Base-by-base conservation (phyloP, 1,140 invertebrate genomes). In the Drosophila grimshawi region DNA sequence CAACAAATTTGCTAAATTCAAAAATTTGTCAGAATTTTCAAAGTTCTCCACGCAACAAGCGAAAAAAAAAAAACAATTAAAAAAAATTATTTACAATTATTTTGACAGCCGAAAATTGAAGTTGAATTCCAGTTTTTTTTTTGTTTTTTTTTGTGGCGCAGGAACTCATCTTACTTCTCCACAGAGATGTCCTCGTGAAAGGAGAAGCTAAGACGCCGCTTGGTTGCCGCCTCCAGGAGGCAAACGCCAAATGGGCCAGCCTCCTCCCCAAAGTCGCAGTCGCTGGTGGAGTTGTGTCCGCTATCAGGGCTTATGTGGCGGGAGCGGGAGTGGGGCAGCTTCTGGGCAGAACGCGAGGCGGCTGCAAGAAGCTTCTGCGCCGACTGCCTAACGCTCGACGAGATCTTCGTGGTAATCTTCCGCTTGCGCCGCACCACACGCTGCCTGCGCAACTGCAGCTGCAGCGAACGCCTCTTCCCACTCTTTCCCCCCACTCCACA, bases 261-360 rank as follows among this genome's bases (percentile, higher is more conserved):
- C 30, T 90, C 80, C 5, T 81, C 76, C 33, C 19, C 81, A 49
- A 91, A 70, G 10, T 91, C 90, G n/a, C 80, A 74, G 11, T 78
- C 76, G 30, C 76, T 67, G 45, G 64, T 69, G 29, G 91, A 92
- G 55, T 92, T 92, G 72, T 91, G 91, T 0, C 91, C 91, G 41
- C 91, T 92, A 68, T 92, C 91, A 39, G 91, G 91, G 27, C 91
- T 92, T 4, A 92, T 79, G 74, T 91, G 86, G 7, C 30, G 65
- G 6, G 73, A 19, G 8, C 7, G 29, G 29, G 35, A 29, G 8
- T 11, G 59, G 7, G 59, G 67, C 10, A 63, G 49, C 67, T 90
- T 76, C 19, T 67, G 74, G 27, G 66, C 61, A 2, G 78, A 80
- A 3, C 68, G 63, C 5, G 76, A 61, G 41, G 77, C 78, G 0